Base-by-base conservation (phyloP, 2,113 vertebrate genomes). In the Phasianus colchicus region DNA sequence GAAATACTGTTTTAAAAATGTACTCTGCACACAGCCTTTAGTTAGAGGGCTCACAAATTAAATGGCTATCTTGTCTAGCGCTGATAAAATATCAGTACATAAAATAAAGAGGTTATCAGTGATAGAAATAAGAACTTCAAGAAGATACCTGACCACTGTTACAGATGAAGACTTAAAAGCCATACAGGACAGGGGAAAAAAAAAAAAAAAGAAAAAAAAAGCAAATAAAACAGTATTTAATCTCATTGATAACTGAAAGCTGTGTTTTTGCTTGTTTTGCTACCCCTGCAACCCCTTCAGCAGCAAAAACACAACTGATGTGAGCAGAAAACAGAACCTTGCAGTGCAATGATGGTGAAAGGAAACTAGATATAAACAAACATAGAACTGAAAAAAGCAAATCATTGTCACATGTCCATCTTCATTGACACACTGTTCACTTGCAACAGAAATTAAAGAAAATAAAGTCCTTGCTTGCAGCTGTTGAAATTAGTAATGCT, bases 91-190 rank as follows among this genome's bases (percentile, higher is more conserved):
- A 92, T 43, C 50, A 66, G 54, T 88, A 7, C 73, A 63, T 52
- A 95, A 95, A 96, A 95, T 65, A 84, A 92, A 93, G 77, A 95
- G 61, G 65, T 77, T 82, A 84, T 81, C 89, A 67, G 57, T 45
- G 83, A 79, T 15, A 93, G 36, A 58, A 92, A 89, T 72, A 25
- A 17, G 58, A 93, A 50, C 89, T 82, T 83, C n/a, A 77, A 55
- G 38, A 84, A 86, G 69, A 74, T 52, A 48, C 11, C 40, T 88
- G n/a, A 55, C 27, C 60, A 22, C 63, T 92, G 36, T 52, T 81
- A 88, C n/a, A 82, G 52, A 70, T 65, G 86, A 94, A 94, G 60
- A 74, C 24, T 94, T 76, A 58, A 57, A 42, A 48, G 71, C 19
- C 66, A 64, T 82, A 83, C 34, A 54, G 7, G 17, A 87, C 27